Percentiles rank a stretch among this genome's conserved stretches.
phyloP scores from a whole-genome alignment of 2,113 vertebrate genomes.

The Heptranchias perlo region DNA sequence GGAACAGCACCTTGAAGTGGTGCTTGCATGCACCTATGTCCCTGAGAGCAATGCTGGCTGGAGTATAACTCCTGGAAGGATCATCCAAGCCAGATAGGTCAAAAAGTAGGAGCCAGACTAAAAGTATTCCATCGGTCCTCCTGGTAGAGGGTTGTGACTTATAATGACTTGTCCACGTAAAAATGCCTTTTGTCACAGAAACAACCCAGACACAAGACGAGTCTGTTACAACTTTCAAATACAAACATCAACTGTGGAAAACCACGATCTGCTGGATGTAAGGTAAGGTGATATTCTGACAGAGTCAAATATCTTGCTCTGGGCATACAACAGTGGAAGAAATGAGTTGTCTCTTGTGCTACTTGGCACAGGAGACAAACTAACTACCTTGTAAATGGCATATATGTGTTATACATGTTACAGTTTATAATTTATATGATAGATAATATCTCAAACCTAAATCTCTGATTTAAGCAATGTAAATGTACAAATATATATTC shows the following conservation, averaged over 20 bases:
- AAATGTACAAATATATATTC: background rate
- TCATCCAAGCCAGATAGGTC: background rate
- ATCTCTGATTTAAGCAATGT: background rate
- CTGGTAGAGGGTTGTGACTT: background rate
- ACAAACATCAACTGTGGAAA: background rate
- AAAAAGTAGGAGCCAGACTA: background rate
- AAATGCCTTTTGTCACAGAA: background rate
- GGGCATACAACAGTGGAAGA: background rate
- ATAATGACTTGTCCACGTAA: background rate
- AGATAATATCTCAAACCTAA: background rate
- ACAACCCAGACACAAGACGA: background rate
- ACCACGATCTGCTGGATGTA: background rate
- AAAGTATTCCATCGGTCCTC: background rate
- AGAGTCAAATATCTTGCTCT: background rate
- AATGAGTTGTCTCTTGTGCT: background rate
- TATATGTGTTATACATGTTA: background rate
- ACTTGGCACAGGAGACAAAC: background rate
- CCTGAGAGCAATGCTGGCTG: background rate
- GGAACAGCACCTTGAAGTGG: background rate
- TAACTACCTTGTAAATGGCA: background rate
- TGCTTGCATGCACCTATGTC: background rate
- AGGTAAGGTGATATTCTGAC: background rate
- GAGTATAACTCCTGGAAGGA: background rate
- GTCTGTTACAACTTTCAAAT: background rate
- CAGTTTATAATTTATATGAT: background rate